Evolutionary conservation across 1,140 invertebrate species (phyloP), one percentile per base, ranked within the genome.

Genomic region (Diabrotica virgifera): DNA sequence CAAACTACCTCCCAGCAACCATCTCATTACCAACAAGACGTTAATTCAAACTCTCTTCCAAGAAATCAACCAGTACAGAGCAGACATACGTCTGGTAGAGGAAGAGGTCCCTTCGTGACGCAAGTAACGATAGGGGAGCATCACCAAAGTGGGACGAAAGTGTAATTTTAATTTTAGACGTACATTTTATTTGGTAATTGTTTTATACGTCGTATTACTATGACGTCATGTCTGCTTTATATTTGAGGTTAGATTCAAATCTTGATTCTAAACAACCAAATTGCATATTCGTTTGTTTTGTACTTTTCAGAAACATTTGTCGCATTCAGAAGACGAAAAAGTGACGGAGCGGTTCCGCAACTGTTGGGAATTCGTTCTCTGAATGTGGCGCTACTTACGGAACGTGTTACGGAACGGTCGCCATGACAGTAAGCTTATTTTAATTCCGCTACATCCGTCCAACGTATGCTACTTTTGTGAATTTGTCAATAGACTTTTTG

Each of bases 91-190:
- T 14, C 35, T 52, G 60, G 52, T 52, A 61, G 54, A 54, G 64
- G 40, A 37, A 78, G 82, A 5, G 84, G 84, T 0, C 84, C 84
- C 0, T 85, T 85, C 62, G 79, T 85, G 0, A 86, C 85, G 2
- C 85, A 85, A 59, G 85, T 85, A 14, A 85, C 79, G 11, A 80
- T 82, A 52, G 78, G 81, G 35, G 78, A 81, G 35, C 74, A 77
- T 55, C 68, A 70, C 40, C 72, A 79, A 50, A 77, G 75, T 53
- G 77, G 76, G 40, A 77, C 76, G 7, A 77, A 76, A 75, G 76
- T 77, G 65, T 71, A 56, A 71, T 58, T 52, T 14, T 38, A 12
- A 6, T 10, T 56, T 57, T 50, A 5, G 8, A 13, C 10, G 50
- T 24, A 61, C 1, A 24, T 51, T 14, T 52, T 9, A 50, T 13